Conservation (phyloP, 2,888 invertebrate genomes). For the Apamea anceps region DNA sequence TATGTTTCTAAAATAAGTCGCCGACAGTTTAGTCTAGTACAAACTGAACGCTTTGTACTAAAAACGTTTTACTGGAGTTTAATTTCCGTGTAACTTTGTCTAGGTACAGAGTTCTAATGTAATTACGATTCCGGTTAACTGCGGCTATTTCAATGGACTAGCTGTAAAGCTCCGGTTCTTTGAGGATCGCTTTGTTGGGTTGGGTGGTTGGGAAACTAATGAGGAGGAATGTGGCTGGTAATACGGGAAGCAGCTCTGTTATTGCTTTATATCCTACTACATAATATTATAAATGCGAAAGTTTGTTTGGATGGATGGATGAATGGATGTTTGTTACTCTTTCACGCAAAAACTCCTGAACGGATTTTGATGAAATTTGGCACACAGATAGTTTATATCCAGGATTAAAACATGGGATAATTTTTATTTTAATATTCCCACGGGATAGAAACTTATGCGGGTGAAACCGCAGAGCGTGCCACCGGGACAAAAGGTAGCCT, state of each 20-base stretch:
- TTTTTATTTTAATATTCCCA: too few species aligned
- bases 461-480: too few species aligned
- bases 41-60: constrained; percentile 6
- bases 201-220: constrained; percentile 17
- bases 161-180: neutral
- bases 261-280: neutral
- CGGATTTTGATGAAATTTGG: too few species aligned
- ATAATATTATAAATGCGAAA: too few species aligned
- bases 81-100: constrained; percentile 24
- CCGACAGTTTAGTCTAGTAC: neutral
- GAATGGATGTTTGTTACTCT: too few species aligned
- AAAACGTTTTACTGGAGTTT: constrained; percentile 3
- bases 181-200: neutral
- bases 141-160: constrained; percentile 18
- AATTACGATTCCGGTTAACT: constrained; percentile 24
- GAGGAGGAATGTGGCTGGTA: neutral
- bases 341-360: too few species aligned
- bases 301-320: too few species aligned
- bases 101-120: constrained; percentile 1
- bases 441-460: too few species aligned
- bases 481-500: too few species aligned
- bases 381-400: too few species aligned
- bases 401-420: too few species aligned
- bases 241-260: neutral
- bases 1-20: neutral